Percentiles rank a stretch among this genome's conserved stretches.
phyloP scores from a whole-genome alignment of 2,888 invertebrate species.

The Zygothrica quintamaculata region DNA sequence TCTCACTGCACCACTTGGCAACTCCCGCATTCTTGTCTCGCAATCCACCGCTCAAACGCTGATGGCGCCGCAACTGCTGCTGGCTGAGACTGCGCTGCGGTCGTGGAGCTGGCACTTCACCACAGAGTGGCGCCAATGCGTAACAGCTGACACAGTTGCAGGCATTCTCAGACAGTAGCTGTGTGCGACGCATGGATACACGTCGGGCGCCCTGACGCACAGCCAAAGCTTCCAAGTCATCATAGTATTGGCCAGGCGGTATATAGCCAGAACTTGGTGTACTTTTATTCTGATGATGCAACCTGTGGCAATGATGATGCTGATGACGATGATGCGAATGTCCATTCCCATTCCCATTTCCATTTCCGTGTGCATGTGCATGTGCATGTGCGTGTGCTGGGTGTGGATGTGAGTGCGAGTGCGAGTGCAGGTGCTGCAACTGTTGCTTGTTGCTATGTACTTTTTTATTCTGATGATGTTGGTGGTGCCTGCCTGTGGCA shows the following conservation, averaged over 20 bases:
- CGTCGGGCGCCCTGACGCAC: constrained; percentile 63
- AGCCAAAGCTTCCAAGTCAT: constrained; percentile 62
- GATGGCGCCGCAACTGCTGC: constrained; percentile 82
- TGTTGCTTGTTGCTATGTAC: constrained; percentile 65
- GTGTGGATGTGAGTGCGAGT: constrained; percentile 39
- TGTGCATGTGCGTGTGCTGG: constrained; percentile 35
- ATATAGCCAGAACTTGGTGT: constrained; percentile 22
- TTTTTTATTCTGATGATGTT: constrained; percentile 50
- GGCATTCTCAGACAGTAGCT: constrained; percentile 35
- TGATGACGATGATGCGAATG: constrained; percentile 51
- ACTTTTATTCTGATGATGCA: constrained; percentile 47
- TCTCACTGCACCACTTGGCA: constrained; percentile 84
- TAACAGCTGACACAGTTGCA: constrained; percentile 83
- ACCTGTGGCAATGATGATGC: constrained; percentile 57
- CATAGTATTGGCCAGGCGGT: constrained; percentile 58
- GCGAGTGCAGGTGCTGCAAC: constrained; percentile 34
- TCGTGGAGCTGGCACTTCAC: constrained; percentile 73
- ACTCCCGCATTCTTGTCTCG: constrained; percentile 60
- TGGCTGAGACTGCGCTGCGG: constrained; percentile 82
- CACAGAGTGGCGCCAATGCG: constrained; percentile 81
- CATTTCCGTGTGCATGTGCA: constrained; percentile 45
- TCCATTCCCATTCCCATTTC: constrained; percentile 36
- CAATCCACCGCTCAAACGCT: constrained; percentile 76
- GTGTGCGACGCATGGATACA: constrained; percentile 55
- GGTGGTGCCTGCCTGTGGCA: constrained; percentile 45